These are phyloP conservation scores for Plotosus lineatus DNA, from an alignment of 2,113 vertebrate genomes.

Conservation along the genomic window DNA sequence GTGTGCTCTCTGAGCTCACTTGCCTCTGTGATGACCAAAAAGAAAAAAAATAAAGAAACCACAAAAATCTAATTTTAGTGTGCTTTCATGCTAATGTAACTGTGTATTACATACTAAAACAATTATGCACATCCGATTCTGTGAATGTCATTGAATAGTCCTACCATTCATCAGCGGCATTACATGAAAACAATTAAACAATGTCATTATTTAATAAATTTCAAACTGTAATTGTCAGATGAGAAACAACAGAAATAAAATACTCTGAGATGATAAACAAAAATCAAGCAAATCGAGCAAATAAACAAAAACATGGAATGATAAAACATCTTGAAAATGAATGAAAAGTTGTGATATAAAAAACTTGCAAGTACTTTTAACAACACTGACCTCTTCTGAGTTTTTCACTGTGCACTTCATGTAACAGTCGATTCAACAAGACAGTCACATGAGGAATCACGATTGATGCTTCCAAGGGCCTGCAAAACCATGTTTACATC, in stretches of 20 bases:
- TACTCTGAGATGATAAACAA: neutral
- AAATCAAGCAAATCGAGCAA: too few species aligned
- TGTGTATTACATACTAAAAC: too few species aligned
- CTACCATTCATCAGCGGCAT: too few species aligned
- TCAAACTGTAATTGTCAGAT: neutral
- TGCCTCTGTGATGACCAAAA: too few species aligned
- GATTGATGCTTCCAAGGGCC: conserved; percentile 76
- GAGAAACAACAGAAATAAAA: neutral
- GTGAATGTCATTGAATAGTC: too few species aligned
- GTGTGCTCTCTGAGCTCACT: too few species aligned
- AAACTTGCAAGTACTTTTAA: neutral
- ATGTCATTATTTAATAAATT: neutral
- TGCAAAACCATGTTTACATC: conserved; percentile 56
- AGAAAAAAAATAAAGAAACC: too few species aligned
- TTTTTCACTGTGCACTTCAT: conserved; percentile 70
- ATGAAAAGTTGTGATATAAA: neutral
- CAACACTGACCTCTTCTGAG: conserved; percentile 80
- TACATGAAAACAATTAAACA: too few species aligned
- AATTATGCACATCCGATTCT: neutral
- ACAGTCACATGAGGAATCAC: conserved; percentile 68
- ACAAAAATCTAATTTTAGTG: too few species aligned
- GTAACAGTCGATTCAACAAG: conserved; percentile 77
- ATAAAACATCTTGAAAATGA: too few species aligned
- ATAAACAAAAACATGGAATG: neutral
- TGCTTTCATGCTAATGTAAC: too few species aligned